phyloP scores from a whole-genome alignment of 2,797 vertebrate genomes.

The Sphenodon punctatus region DNA sequence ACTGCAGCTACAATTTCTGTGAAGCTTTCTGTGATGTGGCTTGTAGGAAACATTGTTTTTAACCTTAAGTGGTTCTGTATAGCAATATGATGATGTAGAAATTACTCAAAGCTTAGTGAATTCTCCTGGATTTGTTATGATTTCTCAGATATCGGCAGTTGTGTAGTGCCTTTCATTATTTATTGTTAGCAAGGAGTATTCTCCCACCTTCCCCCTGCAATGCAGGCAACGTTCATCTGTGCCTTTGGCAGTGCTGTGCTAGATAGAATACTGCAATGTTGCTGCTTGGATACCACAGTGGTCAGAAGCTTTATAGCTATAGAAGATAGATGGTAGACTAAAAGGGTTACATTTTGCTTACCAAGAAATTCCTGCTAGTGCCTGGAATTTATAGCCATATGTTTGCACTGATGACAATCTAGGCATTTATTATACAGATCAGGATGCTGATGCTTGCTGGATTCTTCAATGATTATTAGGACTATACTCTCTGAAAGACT shows the following conservation, averaged over 20 bases:
- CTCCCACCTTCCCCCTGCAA: not conserved
- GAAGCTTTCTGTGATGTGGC: not conserved
- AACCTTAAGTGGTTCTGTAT: not conserved
- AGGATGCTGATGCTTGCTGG: rapidly evolving
- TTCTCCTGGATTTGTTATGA: not conserved
- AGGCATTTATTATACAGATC: rapidly evolving
- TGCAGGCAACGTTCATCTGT: not conserved
- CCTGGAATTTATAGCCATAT: not conserved
- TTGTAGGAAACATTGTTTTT: not conserved
- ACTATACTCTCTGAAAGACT: rapidly evolving
- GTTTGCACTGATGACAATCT: not conserved
- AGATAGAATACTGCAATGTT: rapidly evolving
- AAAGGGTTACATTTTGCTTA: not conserved
- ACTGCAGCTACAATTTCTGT: not conserved
- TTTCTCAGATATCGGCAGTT: not conserved
- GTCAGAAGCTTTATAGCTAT: not conserved
- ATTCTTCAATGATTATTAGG: rapidly evolving
- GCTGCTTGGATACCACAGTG: rapidly evolving
- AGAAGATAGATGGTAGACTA: not conserved
- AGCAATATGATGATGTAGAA: not conserved
- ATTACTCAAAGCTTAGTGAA: not conserved
- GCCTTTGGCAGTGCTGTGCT: not conserved
- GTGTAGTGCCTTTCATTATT: not conserved
- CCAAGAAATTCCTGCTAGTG: not conserved
- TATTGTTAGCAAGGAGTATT: not conserved